Conservation (phyloP, 2,797 vertebrate genomes). For the Crenichthys baileyi region DNA sequence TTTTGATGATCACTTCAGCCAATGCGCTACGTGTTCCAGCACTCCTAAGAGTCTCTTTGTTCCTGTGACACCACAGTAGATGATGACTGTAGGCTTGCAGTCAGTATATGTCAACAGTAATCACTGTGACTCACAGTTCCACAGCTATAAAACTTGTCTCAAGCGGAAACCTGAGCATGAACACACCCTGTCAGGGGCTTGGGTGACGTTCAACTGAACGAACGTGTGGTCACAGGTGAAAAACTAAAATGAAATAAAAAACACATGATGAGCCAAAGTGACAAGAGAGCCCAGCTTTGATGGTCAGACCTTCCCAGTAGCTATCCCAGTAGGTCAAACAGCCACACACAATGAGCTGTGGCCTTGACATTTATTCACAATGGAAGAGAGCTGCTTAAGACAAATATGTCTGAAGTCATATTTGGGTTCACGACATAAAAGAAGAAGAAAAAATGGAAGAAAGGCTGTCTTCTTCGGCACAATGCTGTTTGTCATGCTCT, state of each 20-base stretch:
- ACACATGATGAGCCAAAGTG: neutral
- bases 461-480: slow-evolving; percentile 32
- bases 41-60: slow-evolving; percentile 20
- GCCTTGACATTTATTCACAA: slow-evolving; percentile 36
- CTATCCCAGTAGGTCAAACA: slow-evolving; percentile 34
- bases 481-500: slow-evolving; percentile 63
- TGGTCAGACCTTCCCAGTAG: slow-evolving; percentile 49
- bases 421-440: slow-evolving; percentile 12
- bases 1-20: slow-evolving; percentile 6
- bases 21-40: slow-evolving; percentile 17
- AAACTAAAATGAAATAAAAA: neutral
- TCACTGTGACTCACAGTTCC: slow-evolving; percentile 63
- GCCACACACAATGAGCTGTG: slow-evolving; percentile 20
- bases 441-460: slow-evolving; percentile 21
- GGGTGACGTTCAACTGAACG: slow-evolving; percentile 3
- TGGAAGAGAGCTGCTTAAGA: neutral
- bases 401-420: neutral
- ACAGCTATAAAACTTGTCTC: slow-evolving; percentile 45
- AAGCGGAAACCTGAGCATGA: slow-evolving; percentile 31
- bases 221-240: slow-evolving; percentile 18
- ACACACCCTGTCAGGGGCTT: slow-evolving; percentile 3
- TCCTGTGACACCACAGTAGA: slow-evolving; percentile 30
- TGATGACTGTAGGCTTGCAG: slow-evolving; percentile 48
- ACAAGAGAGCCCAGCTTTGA: slow-evolving; percentile 44
- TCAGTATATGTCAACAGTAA: slow-evolving; percentile 35